These are phyloP conservation scores for Hypolimnas misippus DNA, from an alignment of 2,888 invertebrate genomes.

Conservation along the genomic window DNA sequence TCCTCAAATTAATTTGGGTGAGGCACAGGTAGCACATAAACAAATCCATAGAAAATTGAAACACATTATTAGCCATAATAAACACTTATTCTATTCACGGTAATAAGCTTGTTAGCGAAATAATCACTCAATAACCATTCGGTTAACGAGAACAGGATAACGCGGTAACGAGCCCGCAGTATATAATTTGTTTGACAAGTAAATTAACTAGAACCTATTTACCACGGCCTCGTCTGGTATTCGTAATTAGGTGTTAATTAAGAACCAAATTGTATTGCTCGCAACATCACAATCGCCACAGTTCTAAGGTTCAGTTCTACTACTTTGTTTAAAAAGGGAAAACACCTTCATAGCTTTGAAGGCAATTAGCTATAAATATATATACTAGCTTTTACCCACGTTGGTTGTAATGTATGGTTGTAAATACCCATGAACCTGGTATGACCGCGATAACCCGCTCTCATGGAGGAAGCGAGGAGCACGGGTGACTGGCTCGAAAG, in stretches of 20 bases:
- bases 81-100: not conserved
- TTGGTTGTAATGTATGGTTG: no score
- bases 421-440: no score
- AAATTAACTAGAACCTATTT: not conserved
- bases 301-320: no score
- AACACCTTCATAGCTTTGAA: no score
- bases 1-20: no score
- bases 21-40: no score
- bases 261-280: not conserved
- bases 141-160: slow-evolving; percentile 15
- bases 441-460: not conserved
- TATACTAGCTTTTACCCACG: no score
- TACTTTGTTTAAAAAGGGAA: no score
- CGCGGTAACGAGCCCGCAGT: not conserved
- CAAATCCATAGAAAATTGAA: not conserved
- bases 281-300: no score
- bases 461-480: not conserved
- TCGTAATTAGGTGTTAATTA: not conserved
- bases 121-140: not conserved
- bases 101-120: not conserved
- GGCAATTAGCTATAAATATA: no score
- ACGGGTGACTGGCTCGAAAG: not conserved
- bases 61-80: not conserved
- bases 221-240: not conserved
- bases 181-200: slow-evolving; percentile 4